A percentile compares a stretch with the other conserved stretches of the same genome.
These are phyloP conservation scores for Microctenopoma stevenorrisi DNA, from an alignment of 2,797 vertebrate genomes.

Conservation along the genomic window DNA sequence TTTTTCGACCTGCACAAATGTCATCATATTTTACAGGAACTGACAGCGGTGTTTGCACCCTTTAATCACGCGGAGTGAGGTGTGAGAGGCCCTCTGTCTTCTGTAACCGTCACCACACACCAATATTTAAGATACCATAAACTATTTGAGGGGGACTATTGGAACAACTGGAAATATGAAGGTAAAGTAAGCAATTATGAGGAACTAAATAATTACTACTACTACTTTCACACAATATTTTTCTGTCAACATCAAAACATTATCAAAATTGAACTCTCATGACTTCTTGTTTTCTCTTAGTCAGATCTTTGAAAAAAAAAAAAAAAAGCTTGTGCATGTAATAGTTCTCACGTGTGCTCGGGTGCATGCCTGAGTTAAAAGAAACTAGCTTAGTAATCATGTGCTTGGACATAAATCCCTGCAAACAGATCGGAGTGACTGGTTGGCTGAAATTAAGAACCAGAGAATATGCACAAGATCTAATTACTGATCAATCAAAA, in stretches of 20 bases:
- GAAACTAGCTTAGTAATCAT: conserved; percentile 61
- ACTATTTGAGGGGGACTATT: neutral
- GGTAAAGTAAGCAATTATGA: neutral
- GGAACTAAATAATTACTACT: too few species aligned
- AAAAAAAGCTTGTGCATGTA: conserved; percentile 41
- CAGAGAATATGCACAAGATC: conserved; percentile 2
- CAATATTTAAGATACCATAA: neutral
- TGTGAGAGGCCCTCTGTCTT: neutral
- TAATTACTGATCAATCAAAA: conserved; percentile 32
- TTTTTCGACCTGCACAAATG: neutral
- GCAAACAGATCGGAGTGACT: neutral
- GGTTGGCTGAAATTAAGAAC: conserved; percentile 4
- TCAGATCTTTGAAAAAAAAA: conserved; percentile 36
- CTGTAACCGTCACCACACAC: neutral
- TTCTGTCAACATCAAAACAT: neutral
- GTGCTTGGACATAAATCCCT: conserved; percentile 49
- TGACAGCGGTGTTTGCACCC: conserved; percentile 11
- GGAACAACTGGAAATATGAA: neutral
- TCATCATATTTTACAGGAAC: conserved; percentile 28
- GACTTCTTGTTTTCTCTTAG: neutral
- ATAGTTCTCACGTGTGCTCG: conserved; percentile 48
- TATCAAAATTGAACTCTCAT: neutral
- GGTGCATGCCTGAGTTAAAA: conserved; percentile 29
- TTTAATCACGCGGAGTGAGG: neutral
- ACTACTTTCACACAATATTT: neutral